A percentile compares a stretch with the other conserved stretches of the same genome.
Evolutionary conservation across 2,797 vertebrate genomes (phyloP).

Genomic region (Vespertilio murinus): DNA sequence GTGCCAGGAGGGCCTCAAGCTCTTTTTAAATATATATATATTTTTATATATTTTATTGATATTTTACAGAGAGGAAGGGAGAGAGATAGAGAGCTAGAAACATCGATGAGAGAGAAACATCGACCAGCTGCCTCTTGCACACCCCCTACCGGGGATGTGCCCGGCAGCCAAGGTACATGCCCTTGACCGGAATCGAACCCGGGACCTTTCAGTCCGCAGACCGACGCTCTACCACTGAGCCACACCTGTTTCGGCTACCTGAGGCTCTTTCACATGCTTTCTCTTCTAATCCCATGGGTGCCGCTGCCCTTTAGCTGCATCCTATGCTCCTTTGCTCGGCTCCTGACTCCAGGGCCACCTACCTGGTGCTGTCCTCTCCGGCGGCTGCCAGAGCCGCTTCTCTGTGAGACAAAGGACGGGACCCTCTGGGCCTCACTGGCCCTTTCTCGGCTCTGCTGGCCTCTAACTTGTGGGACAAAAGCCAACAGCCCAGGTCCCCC

Average conservation of each 20-base stretch:
- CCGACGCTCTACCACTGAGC: too few species aligned
- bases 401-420: background rate
- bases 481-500: background rate
- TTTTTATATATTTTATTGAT: too few species aligned
- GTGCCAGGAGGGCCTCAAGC: background rate
- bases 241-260: too few species aligned
- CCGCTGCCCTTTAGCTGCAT: fast-evolving
- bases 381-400: fast-evolving
- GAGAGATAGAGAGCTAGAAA: too few species aligned
- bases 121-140: too few species aligned
- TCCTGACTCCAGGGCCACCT: background rate
- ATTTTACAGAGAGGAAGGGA: too few species aligned
- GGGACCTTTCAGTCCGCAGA: too few species aligned
- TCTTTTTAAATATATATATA: too few species aligned
- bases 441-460: background rate
- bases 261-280: background rate
- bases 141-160: too few species aligned
- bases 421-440: background rate
- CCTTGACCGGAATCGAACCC: too few species aligned
- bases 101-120: too few species aligned
- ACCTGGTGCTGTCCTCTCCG: background rate
- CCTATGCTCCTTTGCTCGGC: background rate
- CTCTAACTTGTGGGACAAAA: background rate
- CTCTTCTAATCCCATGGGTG: background rate
- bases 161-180: too few species aligned